phyloP scores from a whole-genome alignment of 2,113 vertebrate genomes.

The Egretta garzetta region DNA sequence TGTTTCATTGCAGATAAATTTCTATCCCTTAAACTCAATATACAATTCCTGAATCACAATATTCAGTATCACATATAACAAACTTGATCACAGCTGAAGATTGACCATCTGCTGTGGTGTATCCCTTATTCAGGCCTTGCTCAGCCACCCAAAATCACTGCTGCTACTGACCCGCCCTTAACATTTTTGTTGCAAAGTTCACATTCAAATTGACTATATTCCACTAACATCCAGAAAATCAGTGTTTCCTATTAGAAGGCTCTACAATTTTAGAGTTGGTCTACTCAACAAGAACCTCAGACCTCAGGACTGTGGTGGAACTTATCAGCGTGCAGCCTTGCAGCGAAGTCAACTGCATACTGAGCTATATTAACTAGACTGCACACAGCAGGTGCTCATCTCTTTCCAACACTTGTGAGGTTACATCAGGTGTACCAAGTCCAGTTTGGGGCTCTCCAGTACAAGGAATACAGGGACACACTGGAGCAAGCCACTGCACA shows the following conservation, averaged over 20 bases:
- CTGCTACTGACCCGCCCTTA: not conserved
- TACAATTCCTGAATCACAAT: not conserved
- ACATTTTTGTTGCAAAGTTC: not conserved
- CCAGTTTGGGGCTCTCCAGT: not conserved
- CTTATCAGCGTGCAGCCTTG: not conserved
- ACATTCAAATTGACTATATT: not conserved
- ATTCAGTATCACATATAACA: not conserved
- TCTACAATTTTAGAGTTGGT: not conserved
- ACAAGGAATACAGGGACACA: not conserved
- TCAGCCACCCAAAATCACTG: not conserved
- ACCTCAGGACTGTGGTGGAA: not conserved
- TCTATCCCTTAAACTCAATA: not conserved
- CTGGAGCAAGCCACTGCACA: not conserved
- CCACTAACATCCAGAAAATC: not conserved
- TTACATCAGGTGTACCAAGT: not conserved
- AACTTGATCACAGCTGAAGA: not conserved
- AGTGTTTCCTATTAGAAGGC: not conserved
- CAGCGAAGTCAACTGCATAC: not conserved
- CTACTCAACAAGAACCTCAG: not conserved
- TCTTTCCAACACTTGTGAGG: not conserved
- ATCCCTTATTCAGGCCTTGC: not conserved
- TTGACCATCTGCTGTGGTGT: not conserved
- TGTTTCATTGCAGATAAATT: not conserved
- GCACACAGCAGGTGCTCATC: not conserved
- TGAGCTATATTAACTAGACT: not conserved